Conservation (phyloP, 2,797 vertebrate species). For the Eospalax fontanierii region DNA sequence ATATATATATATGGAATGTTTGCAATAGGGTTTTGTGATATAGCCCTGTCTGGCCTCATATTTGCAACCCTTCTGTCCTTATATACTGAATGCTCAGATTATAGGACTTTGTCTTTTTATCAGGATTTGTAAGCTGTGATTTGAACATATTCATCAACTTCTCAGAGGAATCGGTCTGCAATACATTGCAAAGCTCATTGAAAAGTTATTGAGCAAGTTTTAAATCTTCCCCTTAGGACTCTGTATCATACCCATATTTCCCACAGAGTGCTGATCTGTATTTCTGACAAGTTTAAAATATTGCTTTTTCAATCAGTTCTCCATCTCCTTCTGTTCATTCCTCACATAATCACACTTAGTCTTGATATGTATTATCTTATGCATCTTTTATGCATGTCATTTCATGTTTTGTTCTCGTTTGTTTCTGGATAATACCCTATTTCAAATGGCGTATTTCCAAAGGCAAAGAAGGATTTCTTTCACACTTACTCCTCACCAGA, state of each 20-base stretch:
- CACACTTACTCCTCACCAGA: neutral
- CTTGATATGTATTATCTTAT: conserved; percentile 25
- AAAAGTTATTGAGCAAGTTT: neutral
- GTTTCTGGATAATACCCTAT: neutral
- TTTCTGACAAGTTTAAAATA: neutral
- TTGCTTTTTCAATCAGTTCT: conserved; percentile 16
- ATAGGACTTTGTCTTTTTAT: neutral
- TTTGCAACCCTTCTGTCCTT: neutral
- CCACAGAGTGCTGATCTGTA: neutral
- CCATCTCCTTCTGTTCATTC: neutral
- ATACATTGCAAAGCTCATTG: neutral
- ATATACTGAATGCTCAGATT: neutral
- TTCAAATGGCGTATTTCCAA: conserved; percentile 29
- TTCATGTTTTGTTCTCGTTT: neutral
- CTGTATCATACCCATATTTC: neutral
- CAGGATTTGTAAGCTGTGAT: neutral
- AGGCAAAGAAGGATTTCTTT: conserved; percentile 19
- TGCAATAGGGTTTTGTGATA: neutral
- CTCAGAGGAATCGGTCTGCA: neutral
- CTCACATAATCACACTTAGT: conserved; percentile 45
- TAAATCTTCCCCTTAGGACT: neutral
- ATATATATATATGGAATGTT: too few species aligned
- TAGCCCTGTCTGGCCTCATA: neutral
- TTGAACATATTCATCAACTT: neutral
- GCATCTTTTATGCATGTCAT: neutral